Percentiles rank a stretch among this genome's conserved stretches.
Conservation (phyloP, 2,797 vertebrate genomes). For the Crocodylus rhombifer region DNA sequence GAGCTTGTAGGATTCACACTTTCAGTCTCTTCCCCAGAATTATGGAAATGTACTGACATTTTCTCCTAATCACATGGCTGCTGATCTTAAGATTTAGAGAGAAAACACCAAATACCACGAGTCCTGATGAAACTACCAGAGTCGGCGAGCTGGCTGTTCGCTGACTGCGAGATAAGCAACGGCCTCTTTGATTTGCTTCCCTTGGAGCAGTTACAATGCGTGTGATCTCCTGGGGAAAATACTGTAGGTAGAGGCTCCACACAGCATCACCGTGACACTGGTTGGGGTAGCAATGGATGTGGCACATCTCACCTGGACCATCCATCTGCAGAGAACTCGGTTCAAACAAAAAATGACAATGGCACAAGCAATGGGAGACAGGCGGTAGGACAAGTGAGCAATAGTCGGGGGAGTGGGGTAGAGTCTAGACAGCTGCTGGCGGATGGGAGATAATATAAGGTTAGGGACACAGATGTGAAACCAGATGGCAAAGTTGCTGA, state of each 20-base stretch:
- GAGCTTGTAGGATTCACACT: neutral
- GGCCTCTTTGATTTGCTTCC: fast-evolving
- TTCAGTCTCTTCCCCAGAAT: neutral
- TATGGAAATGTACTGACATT: neutral
- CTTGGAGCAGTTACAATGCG: neutral
- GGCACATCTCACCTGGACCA: neutral
- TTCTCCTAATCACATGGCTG: neutral
- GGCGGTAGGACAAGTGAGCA: too few relatives aligned
- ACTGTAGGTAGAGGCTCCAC: neutral
- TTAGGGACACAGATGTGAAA: too few relatives aligned
- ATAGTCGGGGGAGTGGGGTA: too few relatives aligned
- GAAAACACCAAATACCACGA: neutral
- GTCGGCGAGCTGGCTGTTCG: neutral
- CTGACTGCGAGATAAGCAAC: neutral
- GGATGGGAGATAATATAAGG: too few relatives aligned
- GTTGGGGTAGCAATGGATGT: neutral
- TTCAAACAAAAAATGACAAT: neutral
- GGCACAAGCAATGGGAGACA: neutral
- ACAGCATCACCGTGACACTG: neutral
- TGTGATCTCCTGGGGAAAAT: neutral
- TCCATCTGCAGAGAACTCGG: neutral
- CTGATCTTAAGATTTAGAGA: neutral
- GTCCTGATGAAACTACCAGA: neutral
- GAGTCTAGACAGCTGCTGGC: too few relatives aligned
- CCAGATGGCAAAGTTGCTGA: too few relatives aligned